phyloP scores from a whole-genome alignment of 2,113 vertebrate genomes.

The Mustelus asterias region DNA sequence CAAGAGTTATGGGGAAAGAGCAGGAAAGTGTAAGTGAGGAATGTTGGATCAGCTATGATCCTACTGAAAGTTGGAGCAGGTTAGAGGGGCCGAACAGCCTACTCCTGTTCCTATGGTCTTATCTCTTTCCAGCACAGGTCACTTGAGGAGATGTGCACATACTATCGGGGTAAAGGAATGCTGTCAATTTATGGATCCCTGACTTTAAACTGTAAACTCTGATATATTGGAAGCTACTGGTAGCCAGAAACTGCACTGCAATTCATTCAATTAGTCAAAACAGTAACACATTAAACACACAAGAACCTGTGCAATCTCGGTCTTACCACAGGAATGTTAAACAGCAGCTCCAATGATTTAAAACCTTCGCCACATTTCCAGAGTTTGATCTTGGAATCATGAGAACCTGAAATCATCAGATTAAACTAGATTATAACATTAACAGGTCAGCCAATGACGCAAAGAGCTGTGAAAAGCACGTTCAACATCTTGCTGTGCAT shows the following conservation, averaged over 20 bases:
- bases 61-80: no score
- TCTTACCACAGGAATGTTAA: conserved; percentile 75
- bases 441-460: neutral
- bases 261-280: neutral
- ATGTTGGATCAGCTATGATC: no score
- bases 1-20: no score
- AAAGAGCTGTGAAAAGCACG: neutral
- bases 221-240: neutral
- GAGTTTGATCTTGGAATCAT: conserved; percentile 68
- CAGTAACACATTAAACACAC: neutral
- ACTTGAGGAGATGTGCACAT: neutral
- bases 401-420: conserved; percentile 64
- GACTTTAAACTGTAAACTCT: neutral
- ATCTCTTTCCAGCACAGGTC: no score
- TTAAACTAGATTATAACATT: neutral
- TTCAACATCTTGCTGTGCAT: neutral
- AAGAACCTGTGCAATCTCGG: neutral
- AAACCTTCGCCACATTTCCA: conserved; percentile 81
- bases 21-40: no score
- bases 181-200: neutral
- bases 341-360: conserved; percentile 69
- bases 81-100: no score
- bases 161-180: neutral
- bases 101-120: no score
- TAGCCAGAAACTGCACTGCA: neutral